phyloP scores from a whole-genome alignment of 2,113 vertebrate species.

The Bos indicus region DNA sequence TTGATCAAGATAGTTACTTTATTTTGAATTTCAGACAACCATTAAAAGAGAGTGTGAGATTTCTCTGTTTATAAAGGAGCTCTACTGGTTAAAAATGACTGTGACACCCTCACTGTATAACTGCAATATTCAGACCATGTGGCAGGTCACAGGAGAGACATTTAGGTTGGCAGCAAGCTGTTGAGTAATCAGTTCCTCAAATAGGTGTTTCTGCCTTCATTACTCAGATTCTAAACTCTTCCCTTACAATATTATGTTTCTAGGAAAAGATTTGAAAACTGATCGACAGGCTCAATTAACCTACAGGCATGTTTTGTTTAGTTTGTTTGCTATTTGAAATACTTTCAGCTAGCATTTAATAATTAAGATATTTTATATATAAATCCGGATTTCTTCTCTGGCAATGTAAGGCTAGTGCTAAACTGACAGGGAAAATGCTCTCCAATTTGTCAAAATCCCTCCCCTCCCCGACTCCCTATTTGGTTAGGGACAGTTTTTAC shows the following conservation, averaged over 20 bases:
- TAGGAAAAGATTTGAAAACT: not conserved
- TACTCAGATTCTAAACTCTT: not conserved
- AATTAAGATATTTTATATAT: not conserved
- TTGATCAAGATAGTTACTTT: not conserved
- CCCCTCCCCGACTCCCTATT: not conserved
- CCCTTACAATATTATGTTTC: not conserved
- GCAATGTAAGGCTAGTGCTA: not conserved
- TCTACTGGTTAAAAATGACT: not conserved
- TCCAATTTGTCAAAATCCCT: not conserved
- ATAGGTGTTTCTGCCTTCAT: not conserved
- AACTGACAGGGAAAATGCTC: not conserved
- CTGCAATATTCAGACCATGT: not conserved
- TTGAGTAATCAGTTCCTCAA: not conserved
- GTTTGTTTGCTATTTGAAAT: not conserved
- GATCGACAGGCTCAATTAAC: not conserved
- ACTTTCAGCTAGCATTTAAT: not conserved
- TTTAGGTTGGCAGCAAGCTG: not conserved
- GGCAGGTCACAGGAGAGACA: not conserved
- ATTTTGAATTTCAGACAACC: conserved; percentile 3
- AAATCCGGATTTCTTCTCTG: not conserved
- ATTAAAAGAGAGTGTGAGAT: not conserved
- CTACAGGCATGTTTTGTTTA: not conserved
- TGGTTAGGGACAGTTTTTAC: not conserved
- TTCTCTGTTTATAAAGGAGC: not conserved
- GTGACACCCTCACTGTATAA: not conserved